Conservation (phyloP, 2,888 invertebrate species). For the Endomychus coccineus region DNA sequence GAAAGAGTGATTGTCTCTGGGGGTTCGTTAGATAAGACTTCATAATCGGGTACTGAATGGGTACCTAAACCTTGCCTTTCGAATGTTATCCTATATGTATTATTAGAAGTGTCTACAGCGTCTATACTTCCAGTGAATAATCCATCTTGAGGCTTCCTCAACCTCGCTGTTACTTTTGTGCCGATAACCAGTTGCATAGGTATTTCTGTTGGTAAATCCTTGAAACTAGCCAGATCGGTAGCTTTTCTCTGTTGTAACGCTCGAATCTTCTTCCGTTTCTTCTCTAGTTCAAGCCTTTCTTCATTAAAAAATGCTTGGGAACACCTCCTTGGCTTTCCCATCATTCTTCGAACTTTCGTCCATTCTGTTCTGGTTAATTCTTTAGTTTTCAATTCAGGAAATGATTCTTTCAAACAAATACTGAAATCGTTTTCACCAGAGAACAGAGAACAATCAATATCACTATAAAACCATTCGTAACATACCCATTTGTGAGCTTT, state of each 20-base stretch:
- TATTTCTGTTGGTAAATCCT: slow-evolving; percentile 90
- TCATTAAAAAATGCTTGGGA: slow-evolving; percentile 94
- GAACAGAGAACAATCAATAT: slow-evolving; percentile 91
- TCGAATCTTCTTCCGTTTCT: slow-evolving; percentile 85
- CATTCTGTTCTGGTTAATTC: slow-evolving; percentile 77
- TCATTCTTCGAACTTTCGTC: slow-evolving; percentile 89
- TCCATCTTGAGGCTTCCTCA: slow-evolving; percentile 91
- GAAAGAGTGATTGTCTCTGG: slow-evolving; percentile 84
- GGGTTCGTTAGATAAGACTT: slow-evolving; percentile 88
- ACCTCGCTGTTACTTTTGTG: slow-evolving; percentile 84
- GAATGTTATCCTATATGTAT: slow-evolving; percentile 91
- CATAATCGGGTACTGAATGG: slow-evolving; percentile 93
- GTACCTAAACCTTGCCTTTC: slow-evolving; percentile 88
- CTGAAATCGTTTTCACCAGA: slow-evolving; percentile 95
- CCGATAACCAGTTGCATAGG: slow-evolving; percentile 92
- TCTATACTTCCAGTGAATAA: slow-evolving; percentile 84
- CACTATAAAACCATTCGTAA: slow-evolving; percentile 99
- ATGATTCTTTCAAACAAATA: slow-evolving; percentile 86
- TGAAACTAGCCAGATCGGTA: slow-evolving; percentile 63
- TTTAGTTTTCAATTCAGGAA: slow-evolving; percentile 82
- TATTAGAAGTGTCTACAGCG: slow-evolving; percentile 90
- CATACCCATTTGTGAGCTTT: slow-evolving; percentile 99
- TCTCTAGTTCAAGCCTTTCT: slow-evolving; percentile 83
- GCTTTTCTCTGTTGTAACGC: slow-evolving; percentile 87
- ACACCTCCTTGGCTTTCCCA: slow-evolving; percentile 95